Conservation (phyloP, 2,113 vertebrate species). For the Gopherus evgoodei region DNA sequence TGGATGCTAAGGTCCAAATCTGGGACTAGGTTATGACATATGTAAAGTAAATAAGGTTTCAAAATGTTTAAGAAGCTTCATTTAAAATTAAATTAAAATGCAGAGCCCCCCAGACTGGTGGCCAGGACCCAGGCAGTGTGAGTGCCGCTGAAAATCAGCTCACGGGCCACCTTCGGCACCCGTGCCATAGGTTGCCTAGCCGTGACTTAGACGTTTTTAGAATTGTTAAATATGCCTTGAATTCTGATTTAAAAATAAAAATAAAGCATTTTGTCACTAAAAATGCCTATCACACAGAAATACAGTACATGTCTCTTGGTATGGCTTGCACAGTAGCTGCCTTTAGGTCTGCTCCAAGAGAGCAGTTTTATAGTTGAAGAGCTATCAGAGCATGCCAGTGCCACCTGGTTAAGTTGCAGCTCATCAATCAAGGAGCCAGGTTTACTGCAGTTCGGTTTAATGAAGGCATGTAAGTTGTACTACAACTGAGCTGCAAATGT, state of each 20-base stretch:
- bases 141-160: no score
- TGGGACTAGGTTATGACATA: no score
- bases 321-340: neutral
- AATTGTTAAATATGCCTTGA: slow-evolving; percentile 20
- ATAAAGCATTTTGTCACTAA: neutral
- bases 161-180: no score
- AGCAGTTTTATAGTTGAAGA: neutral
- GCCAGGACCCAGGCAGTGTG: no score
- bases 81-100: no score
- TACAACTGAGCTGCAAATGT: neutral
- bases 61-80: no score
- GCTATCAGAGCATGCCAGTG: neutral
- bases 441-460: neutral
- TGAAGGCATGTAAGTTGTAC: neutral
- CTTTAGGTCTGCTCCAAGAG: neutral
- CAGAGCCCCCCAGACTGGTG: no score
- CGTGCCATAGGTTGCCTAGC: no score
- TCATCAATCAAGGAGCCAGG: neutral
- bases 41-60: no score
- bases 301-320: neutral
- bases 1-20: no score
- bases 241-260: slow-evolving; percentile 1
- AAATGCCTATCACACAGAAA: neutral
- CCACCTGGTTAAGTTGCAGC: neutral
- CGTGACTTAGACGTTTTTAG: neutral